A percentile compares a stretch with the other conserved stretches of the same genome.
phyloP scores from a whole-genome alignment of 2,797 vertebrate genomes.

The Babyrousa celebensis region DNA sequence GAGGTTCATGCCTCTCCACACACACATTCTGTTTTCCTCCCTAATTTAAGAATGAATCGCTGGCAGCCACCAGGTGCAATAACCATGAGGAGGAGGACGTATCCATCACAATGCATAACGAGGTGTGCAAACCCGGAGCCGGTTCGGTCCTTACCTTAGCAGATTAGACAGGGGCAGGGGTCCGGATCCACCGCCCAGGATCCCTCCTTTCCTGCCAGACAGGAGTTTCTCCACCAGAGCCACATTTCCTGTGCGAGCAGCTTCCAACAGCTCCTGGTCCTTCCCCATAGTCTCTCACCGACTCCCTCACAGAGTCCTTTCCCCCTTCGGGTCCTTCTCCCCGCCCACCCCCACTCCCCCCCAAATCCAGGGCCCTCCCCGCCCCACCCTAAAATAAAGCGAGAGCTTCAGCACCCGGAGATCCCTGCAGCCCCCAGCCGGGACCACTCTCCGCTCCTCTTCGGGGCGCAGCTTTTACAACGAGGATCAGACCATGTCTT shows the following conservation, averaged over 20 bases:
- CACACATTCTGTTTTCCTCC: slow-evolving; percentile 77
- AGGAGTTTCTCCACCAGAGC: slow-evolving; percentile 98
- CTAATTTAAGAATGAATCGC: slow-evolving; percentile 86
- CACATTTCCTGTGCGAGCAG: slow-evolving; percentile 98
- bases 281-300: slow-evolving; percentile 95
- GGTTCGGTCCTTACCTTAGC: slow-evolving; percentile 94
- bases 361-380: slow-evolving; percentile 70
- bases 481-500: slow-evolving; percentile 87
- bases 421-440: slow-evolving; percentile 86
- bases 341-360: slow-evolving; percentile 68
- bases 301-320: slow-evolving; percentile 60
- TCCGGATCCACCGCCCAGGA: slow-evolving; percentile 96
- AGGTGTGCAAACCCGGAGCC: slow-evolving; percentile 46
- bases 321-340: slow-evolving; percentile 74
- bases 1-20: slow-evolving; percentile 75
- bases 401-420: slow-evolving; percentile 55
- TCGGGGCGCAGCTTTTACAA: slow-evolving; percentile 78
- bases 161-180: slow-evolving; percentile 97
- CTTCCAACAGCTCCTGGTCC: slow-evolving; percentile 99
- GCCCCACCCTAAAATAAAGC: slow-evolving; percentile 77
- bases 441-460: slow-evolving; percentile 53
- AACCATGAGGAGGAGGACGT: slow-evolving; percentile 81
- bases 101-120: slow-evolving; percentile 67
- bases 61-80: slow-evolving; percentile 88
- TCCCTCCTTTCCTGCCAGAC: slow-evolving; percentile 97